A percentile compares a stretch with the other conserved stretches of the same genome.
Evolutionary conservation across 1,140 invertebrate species (phyloP).

Genomic region (Paraescarpia echinospica): DNA sequence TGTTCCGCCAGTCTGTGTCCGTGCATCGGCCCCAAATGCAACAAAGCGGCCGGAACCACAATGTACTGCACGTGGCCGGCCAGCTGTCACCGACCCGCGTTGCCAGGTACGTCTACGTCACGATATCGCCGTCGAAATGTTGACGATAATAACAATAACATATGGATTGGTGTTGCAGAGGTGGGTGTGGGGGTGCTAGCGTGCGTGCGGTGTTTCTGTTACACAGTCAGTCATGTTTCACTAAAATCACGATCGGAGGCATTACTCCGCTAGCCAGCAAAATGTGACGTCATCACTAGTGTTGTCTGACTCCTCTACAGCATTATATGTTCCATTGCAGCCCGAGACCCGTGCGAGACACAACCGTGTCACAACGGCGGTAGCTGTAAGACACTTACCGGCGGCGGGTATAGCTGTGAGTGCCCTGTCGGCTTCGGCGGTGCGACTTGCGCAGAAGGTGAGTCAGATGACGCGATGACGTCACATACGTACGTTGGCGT

Average conservation of each 20-base stretch:
- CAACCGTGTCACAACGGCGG: not conserved
- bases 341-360: not conserved
- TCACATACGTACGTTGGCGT: not conserved
- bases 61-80: not conserved
- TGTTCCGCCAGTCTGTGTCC: not conserved
- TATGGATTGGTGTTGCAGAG: too few species aligned
- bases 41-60: not conserved
- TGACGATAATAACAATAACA: too few species aligned
- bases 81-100: not conserved
- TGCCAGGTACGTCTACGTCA: not conserved
- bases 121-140: not conserved
- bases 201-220: too few species aligned
- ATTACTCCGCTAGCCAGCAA: too few species aligned
- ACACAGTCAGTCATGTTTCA: too few species aligned
- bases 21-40: not conserved
- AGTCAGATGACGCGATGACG: not conserved
- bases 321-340: not conserved
- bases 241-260: too few species aligned
- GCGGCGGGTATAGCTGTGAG: not conserved
- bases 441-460: not conserved
- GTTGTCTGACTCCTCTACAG: not conserved
- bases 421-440: not conserved
- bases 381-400: not conserved
- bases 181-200: too few species aligned
- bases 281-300: too few species aligned